Evolutionary conservation across 2,113 vertebrate species (phyloP), one percentile per base, ranked within the genome.

Genomic region (Crotalus tigris): DNA sequence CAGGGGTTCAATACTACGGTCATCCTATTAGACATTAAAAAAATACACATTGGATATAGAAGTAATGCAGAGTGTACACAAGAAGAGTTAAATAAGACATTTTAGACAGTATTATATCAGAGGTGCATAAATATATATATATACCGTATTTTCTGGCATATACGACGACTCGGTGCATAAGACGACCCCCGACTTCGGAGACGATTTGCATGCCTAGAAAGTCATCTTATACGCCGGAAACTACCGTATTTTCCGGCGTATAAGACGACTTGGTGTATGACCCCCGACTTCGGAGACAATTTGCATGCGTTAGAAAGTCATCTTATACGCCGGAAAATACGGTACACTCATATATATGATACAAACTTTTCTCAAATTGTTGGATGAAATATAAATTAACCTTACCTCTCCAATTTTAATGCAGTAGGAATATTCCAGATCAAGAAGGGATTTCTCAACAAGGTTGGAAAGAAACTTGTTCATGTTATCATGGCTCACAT

Each of bases 391-490:
- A 95, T 46, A 93, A 59, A 92, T 93, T 21, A 94, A n/a, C 95
- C 97, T 75, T 96, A 99, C 99, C 99, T 99, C 98, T 94, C 98
- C 98, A 93, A 99, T 98, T 96, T 98, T 97, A 88, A 99, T 99
- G 95, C 99, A 99, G 96, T 98, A 98, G 88, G 99, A 99, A 91
- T 97, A 97, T 96, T 99, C 98, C 97, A 99, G 97, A 94, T 99
- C 99, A 92, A 98, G 94, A 75, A 99, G 98, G 92, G 98, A 98
- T 94, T 96, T 98, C 97, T 98, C 98, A 95, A 99, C 99, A 94
- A 99, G 97, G 95, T 64, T 98, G 13, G 99, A 99, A 93, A 99
- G 98, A 96, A 97, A 99, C 92, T 98, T 99, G 97, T 99, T 99
- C 92, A 99, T 97, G 89, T 98, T 98, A 94, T 99, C 98, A 92